These are phyloP conservation scores for Drosophila phalerata DNA, from an alignment of 2,888 invertebrate species.

Conservation along the genomic window DNA sequence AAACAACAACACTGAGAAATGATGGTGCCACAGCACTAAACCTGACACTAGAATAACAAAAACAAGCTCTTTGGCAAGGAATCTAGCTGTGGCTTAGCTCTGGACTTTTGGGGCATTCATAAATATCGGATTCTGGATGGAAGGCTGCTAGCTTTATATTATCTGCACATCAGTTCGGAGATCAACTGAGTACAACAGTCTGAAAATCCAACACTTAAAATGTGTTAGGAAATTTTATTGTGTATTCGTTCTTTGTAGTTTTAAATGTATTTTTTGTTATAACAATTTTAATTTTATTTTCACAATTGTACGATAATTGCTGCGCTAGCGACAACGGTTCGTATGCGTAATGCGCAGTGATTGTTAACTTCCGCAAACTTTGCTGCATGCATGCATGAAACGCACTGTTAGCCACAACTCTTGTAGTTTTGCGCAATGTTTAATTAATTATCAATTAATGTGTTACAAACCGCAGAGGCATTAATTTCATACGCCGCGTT, in stretches of 20 bases:
- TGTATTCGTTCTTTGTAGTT: not conserved
- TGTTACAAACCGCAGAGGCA: slow-evolving; percentile 74
- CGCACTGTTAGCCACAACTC: slow-evolving; percentile 57
- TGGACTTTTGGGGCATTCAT: slow-evolving; percentile 64
- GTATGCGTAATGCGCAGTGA: slow-evolving; percentile 46
- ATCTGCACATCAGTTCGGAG: slow-evolving; percentile 11
- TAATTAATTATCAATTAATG: slow-evolving; percentile 81
- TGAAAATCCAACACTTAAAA: not conserved
- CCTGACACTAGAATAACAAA: slow-evolving; percentile 9
- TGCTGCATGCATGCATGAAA: slow-evolving; percentile 29
- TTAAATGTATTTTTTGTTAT: not conserved
- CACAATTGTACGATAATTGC: not conserved
- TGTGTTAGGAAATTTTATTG: no score
- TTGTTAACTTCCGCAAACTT: slow-evolving; percentile 30
- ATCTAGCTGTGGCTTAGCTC: slow-evolving; percentile 35
- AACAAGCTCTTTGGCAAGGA: slow-evolving; percentile 19
- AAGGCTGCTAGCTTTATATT: slow-evolving; percentile 8
- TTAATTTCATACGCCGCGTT: slow-evolving; percentile 78
- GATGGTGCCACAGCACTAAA: slow-evolving; percentile 13
- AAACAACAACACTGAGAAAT: slow-evolving; percentile 27
- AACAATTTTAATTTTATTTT: not conserved
- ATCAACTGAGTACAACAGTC: not conserved
- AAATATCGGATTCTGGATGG: slow-evolving; percentile 43
- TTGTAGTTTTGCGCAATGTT: slow-evolving; percentile 72
- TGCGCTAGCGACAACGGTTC: slow-evolving; percentile 16